A percentile compares a stretch with the other conserved stretches of the same genome.
Conservation (phyloP, 2,888 invertebrate species). For the Polylopha cassiicola region DNA sequence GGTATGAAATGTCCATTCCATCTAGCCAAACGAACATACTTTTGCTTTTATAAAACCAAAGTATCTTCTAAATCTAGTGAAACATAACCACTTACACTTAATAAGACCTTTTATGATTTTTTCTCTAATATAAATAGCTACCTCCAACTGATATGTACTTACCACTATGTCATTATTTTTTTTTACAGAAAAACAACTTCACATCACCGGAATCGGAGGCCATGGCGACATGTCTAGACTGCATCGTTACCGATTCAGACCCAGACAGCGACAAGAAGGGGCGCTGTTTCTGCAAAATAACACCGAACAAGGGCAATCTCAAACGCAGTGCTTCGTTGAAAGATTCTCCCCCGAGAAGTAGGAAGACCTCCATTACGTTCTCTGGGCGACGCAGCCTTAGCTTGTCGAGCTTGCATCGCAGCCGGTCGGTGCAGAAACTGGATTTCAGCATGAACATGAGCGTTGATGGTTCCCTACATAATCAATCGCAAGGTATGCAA, state of each 20-base stretch:
- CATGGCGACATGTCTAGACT: constrained; percentile 62
- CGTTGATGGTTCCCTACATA: constrained; percentile 63
- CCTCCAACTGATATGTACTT: too few relatives aligned
- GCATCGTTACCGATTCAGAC: constrained; percentile 38
- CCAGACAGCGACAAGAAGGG: constrained; percentile 42
- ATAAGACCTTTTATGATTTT: too few relatives aligned
- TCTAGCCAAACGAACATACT: too few relatives aligned
- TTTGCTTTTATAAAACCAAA: too few relatives aligned
- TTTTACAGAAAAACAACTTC: constrained; percentile 61
- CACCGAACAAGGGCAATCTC: constrained; percentile 48
- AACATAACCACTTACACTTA: too few relatives aligned
- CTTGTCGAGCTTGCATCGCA: constrained; percentile 61
- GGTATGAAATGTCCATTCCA: too few relatives aligned
- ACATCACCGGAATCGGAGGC: constrained; percentile 63
- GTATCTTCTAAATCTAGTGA: too few relatives aligned
- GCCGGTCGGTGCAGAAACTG: constrained; percentile 69
- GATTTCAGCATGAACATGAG: constrained; percentile 77
- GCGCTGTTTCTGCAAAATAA: constrained; percentile 53
- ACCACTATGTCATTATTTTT: constrained; percentile 1
- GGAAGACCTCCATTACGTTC: constrained; percentile 48
- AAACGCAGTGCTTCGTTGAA: constrained; percentile 61
- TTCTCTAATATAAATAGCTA: too few relatives aligned
- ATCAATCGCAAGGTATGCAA: constrained; percentile 54
- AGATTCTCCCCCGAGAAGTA: constrained; percentile 53
- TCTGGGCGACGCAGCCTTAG: constrained; percentile 61